Base-by-base conservation (phyloP, 2,888 invertebrate species). In the Ochlodes sylvanus region DNA sequence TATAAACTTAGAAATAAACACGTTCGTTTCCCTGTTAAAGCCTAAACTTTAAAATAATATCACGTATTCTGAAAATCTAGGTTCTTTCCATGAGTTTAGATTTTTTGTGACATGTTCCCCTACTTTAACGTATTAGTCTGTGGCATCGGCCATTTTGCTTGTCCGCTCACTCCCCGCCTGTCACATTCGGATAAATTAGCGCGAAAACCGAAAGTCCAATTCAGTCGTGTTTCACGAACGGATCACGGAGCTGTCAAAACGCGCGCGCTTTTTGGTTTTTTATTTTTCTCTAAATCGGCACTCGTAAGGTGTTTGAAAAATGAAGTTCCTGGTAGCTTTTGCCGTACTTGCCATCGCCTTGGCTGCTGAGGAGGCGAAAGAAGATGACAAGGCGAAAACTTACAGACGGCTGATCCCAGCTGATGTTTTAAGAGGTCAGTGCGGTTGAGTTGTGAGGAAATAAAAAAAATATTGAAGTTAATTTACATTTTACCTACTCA, bases 371-470 rank as follows among this genome's bases (percentile, higher is more conserved):
- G 94, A 94, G 71, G 92, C 94, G 61, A 94, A 94, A 76, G 91
- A 90, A 71, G 94, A 94, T 52, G 94, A 95, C 7, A 94, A 94
- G 70, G 94, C 95, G 61, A 97, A 96, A 87, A 96, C 97, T 57
- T 98, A 95, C 94, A 96, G 95, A 81, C 94, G 98, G 75, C 93
- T 98, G 75, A 98, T 98, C 78, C 98, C 98, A 52, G 98, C 98
- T 78, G 98, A 98, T 89, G 97, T 97, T 47, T 94, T 98, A 72
- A 96, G 98, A 95, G 98, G 98, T 98, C 92, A 94, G 94, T 94
- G 77, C 10, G 62, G n/a, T n/a, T n/a, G n/a, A n/a, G n/a, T 73
- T 65, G 5, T 15, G 14, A 32, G 12, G n/a, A 15, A 32, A 50
- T n/a, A 50, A 50, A 61, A 32, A 17, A 27, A 7, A n/a, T n/a